Percentiles rank a stretch among this genome's conserved stretches.
phyloP scores from a whole-genome alignment of 2,113 vertebrate genomes.

The Gavia stellata region DNA sequence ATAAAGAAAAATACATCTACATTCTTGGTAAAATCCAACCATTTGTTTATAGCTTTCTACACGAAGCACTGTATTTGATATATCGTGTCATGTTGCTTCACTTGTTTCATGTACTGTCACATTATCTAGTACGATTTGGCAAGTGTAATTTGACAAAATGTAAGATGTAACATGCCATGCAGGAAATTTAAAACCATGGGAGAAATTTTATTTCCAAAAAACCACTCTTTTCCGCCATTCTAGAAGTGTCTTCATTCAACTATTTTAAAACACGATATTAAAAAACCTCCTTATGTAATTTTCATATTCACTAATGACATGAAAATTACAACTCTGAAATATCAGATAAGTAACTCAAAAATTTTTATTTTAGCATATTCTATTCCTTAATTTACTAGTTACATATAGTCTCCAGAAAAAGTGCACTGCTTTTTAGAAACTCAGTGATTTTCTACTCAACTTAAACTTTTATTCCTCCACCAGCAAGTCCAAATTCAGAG shows the following conservation, averaged over 20 bases:
- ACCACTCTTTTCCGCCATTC: too few relatives aligned
- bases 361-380: neutral
- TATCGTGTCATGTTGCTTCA: neutral
- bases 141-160: neutral
- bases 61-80: neutral
- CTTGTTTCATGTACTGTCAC: neutral
- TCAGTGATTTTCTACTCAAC: neutral
- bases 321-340: neutral
- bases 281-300: neutral
- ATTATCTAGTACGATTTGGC: neutral
- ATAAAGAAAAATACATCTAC: neutral
- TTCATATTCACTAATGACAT: neutral
- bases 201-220: neutral
- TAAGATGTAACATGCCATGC: neutral
- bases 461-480: neutral
- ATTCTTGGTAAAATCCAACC: neutral
- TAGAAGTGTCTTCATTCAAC: neutral
- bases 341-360: neutral
- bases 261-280: neutral
- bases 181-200: neutral
- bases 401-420: neutral
- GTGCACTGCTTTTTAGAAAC: neutral
- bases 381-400: neutral
- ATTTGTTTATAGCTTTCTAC: neutral
- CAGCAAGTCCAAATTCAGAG: neutral